phyloP scores from a whole-genome alignment of 2,797 vertebrate species.

The Delichon dasypus region DNA sequence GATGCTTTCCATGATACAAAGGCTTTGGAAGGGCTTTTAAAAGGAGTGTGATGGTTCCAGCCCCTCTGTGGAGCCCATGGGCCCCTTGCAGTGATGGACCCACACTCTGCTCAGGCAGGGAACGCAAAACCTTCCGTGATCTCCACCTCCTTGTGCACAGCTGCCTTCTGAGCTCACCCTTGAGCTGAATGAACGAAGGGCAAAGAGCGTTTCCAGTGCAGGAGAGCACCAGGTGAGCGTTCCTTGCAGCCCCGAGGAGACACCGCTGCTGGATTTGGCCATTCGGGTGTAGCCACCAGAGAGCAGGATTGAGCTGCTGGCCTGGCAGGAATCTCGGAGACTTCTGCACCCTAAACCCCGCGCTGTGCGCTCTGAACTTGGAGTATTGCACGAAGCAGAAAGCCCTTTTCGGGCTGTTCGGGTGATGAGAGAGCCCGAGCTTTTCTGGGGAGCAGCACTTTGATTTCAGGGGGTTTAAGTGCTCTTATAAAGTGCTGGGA shows the following conservation, averaged over 20 bases:
- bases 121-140: neutral
- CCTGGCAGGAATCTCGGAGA: neutral
- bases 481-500: neutral
- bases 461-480: neutral
- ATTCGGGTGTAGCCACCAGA: constrained; percentile 10
- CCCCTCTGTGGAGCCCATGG: rapidly evolving
- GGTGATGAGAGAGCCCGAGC: neutral
- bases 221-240: rapidly evolving
- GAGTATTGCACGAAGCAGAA: neutral
- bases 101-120: neutral
- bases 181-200: neutral
- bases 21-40: neutral
- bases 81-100: rapidly evolving
- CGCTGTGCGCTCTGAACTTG: rapidly evolving
- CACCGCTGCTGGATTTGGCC: neutral
- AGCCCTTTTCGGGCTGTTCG: neutral
- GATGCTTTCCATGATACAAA: neutral
- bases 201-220: neutral
- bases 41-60: neutral
- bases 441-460: neutral
- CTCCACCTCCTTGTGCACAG: neutral
- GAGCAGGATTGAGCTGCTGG: constrained; percentile 52
- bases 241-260: neutral
- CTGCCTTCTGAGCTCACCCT: neutral
- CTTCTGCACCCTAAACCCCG: rapidly evolving